phyloP scores from a whole-genome alignment of 2,888 invertebrate species.

The Kryphioiulus occultus region DNA sequence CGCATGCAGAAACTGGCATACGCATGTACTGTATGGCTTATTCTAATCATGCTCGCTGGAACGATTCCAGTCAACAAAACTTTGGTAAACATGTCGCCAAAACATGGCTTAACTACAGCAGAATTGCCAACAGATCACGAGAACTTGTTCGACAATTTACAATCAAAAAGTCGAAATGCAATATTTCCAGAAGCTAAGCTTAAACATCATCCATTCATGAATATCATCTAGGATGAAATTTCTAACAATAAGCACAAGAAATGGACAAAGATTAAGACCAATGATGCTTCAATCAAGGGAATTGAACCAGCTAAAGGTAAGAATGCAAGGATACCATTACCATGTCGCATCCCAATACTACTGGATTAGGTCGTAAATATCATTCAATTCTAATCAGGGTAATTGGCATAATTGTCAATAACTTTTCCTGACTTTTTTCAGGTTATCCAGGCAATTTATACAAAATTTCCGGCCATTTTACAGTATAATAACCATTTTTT shows the following conservation, averaged over 20 bases:
- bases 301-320: background rate
- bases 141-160: background rate
- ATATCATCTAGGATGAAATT: background rate
- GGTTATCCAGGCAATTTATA: too few relatives aligned
- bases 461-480: too few relatives aligned
- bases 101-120: background rate
- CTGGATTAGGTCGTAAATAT: too few relatives aligned
- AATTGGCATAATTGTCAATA: too few relatives aligned
- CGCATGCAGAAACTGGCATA: background rate
- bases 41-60: background rate
- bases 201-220: background rate
- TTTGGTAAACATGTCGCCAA: background rate
- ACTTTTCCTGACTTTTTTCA: too few relatives aligned
- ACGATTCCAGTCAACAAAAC: background rate
- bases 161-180: background rate
- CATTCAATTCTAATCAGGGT: too few relatives aligned
- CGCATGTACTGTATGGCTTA: background rate
- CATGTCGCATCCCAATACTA: too few relatives aligned
- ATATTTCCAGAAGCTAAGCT: background rate
- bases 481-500: too few relatives aligned
- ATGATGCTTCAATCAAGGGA: background rate
- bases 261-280: background rate
- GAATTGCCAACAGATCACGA: background rate
- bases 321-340: background rate
- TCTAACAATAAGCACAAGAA: background rate